Base-by-base conservation (phyloP, 1,140 invertebrate species). In the Nephila pilipes region DNA sequence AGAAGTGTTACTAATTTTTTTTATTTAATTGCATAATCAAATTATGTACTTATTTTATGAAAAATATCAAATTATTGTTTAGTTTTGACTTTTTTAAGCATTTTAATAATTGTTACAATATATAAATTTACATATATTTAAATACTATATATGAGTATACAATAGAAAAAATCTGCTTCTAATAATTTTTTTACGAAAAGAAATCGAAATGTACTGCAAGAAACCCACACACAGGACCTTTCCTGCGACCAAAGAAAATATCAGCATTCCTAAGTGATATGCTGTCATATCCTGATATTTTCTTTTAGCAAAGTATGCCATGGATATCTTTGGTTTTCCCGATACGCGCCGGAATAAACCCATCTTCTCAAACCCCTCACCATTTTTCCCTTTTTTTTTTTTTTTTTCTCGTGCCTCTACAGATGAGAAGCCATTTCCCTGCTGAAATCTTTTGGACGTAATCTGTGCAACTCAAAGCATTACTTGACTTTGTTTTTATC, bases 401-500 rank as follows among this genome's bases (percentile, higher is more conserved):
- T n/a, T n/a, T n/a, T n/a, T n/a, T n/a, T n/a, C n/a, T n/a, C n/a
- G n/a, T n/a, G 18, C 38, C 22, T 46, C 60, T 90, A 22, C 63
- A 80, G 36, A 90, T 80, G 36, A 69, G 88, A 90, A 80, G 88
- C 88, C 88, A 90, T 90, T 90, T 90, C 88, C 88, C 60, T 65
- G 69, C 88, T 80, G 32, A 80, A 90, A 90, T 90, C 88, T 79
- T 29, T 55, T 25, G 46, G 69, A 58, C 46, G 88, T 79, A 90
- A 90, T 90, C 88, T 90, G 88, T 80, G 88, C 88, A 83, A 83
- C 81, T 83, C 81, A 57, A 55, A 83, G 81, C 81, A 80, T 79
- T 80, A 80, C 88, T 80, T 80, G 46, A 80, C 88, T 90, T 90
- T 90, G 88, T 90, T 90, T 90, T 79, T 83, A 83, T 83, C 81